Percentiles rank a stretch among this genome's conserved stretches.
phyloP scores from a whole-genome alignment of 2,113 vertebrate genomes.

The Bufo gargarizans region DNA sequence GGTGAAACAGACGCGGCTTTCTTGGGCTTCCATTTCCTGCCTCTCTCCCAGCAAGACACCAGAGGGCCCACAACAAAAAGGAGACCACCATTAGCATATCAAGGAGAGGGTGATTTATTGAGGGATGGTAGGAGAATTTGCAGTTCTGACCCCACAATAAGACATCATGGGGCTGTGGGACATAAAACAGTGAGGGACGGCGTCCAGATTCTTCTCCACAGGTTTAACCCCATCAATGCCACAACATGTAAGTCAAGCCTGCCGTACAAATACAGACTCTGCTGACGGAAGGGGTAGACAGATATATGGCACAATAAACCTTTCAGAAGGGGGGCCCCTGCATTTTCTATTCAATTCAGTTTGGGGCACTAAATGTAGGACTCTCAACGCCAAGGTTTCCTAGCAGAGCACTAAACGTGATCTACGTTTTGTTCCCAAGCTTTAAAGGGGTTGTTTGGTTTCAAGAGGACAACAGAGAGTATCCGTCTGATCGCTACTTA shows the following conservation, averaged over 20 bases:
- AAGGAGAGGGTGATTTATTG: slow-evolving; percentile 44
- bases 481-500: too few relatives aligned
- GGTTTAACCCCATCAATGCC: not conserved
- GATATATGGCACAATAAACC: not conserved
- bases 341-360: not conserved
- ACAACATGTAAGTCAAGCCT: not conserved
- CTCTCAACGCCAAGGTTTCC: not conserved
- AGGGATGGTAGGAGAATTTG: not conserved
- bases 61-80: slow-evolving; percentile 31
- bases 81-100: slow-evolving; percentile 44
- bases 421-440: not conserved
- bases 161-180: slow-evolving; percentile 8
- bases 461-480: too few relatives aligned
- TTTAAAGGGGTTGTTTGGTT: too few relatives aligned
- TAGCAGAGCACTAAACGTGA: not conserved
- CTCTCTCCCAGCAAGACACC: slow-evolving; percentile 31
- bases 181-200: not conserved
- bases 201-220: not conserved
- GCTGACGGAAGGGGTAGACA: not conserved
- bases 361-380: not conserved
- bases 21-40: slow-evolving; percentile 5
- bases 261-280: too few relatives aligned
- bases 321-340: not conserved
- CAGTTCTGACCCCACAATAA: slow-evolving; percentile 16
- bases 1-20: slow-evolving; percentile 16